Conservation (phyloP, 2,113 vertebrate genomes). For the Pseudois nayaur region DNA sequence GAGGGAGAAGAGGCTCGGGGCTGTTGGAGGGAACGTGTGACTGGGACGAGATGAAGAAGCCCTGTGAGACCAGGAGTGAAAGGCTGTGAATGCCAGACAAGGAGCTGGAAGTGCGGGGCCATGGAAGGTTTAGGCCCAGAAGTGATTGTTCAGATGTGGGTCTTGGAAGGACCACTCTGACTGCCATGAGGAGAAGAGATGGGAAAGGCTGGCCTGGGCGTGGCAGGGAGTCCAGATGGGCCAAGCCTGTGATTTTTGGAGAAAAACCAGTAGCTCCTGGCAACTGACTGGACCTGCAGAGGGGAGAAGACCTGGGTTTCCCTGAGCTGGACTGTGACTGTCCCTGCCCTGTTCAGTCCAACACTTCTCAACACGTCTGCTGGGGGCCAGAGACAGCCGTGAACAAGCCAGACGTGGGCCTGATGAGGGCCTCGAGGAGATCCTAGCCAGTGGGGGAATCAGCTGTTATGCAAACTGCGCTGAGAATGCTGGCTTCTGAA, state of each 20-base stretch:
- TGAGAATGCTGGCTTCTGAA: neutral
- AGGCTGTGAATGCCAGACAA: neutral
- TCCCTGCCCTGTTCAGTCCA: accelerated
- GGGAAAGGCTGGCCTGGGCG: neutral
- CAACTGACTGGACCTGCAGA: neutral
- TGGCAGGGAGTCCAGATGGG: neutral
- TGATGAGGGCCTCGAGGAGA: neutral
- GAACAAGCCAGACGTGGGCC: neutral
- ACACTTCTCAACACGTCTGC: accelerated
- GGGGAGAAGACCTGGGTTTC: neutral
- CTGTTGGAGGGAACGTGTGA: neutral
- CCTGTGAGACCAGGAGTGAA: accelerated
- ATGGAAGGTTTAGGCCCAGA: neutral
- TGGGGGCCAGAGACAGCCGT: accelerated
- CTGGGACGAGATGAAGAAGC: neutral
- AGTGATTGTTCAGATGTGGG: neutral
- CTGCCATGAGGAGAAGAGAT: neutral
- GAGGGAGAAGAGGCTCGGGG: neutral
- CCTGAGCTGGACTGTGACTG: neutral
- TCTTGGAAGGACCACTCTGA: neutral
- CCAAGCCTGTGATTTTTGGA: neutral
- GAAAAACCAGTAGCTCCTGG: neutral
- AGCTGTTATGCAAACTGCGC: neutral
- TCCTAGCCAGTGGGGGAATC: accelerated
- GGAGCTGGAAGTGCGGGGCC: neutral